Conservation (phyloP, 2,888 invertebrate species). For the Conus canariensis region DNA sequence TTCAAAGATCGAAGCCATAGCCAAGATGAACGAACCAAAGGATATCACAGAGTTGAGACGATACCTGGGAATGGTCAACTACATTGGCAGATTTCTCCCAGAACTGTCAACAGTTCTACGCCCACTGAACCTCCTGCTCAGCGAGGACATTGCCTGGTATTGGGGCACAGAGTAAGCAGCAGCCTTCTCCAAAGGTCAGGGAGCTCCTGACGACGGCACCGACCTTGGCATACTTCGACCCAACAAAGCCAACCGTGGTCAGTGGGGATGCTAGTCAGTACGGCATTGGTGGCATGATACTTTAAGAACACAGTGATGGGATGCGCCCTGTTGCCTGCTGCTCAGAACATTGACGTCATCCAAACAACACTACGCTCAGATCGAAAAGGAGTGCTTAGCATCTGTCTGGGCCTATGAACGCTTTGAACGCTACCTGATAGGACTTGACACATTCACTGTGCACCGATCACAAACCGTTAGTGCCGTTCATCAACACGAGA, state of each 20-base stretch:
- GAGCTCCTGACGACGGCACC: background rate
- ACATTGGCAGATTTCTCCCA: background rate
- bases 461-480: constrained; percentile 39
- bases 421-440: constrained; percentile 2
- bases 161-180: background rate
- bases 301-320: background rate
- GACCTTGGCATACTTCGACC: constrained; percentile 5
- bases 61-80: constrained; percentile 22
- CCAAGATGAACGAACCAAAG: background rate
- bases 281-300: background rate
- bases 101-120: background rate
- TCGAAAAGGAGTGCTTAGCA: constrained; percentile 5
- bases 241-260: background rate
- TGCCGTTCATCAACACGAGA: constrained; percentile 10
- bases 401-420: constrained; percentile 9
- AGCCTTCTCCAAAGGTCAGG: constrained; percentile 8
- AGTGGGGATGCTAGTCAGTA: constrained; percentile 11
- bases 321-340: background rate
- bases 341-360: background rate
- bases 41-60: constrained; percentile 12
- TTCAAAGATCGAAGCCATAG: background rate
- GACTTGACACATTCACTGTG: background rate
- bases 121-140: background rate
- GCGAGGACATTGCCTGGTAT: background rate
- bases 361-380: background rate